These are phyloP conservation scores for Paguma larvata DNA, from an alignment of 2,797 vertebrate species.

Conservation along the genomic window DNA sequence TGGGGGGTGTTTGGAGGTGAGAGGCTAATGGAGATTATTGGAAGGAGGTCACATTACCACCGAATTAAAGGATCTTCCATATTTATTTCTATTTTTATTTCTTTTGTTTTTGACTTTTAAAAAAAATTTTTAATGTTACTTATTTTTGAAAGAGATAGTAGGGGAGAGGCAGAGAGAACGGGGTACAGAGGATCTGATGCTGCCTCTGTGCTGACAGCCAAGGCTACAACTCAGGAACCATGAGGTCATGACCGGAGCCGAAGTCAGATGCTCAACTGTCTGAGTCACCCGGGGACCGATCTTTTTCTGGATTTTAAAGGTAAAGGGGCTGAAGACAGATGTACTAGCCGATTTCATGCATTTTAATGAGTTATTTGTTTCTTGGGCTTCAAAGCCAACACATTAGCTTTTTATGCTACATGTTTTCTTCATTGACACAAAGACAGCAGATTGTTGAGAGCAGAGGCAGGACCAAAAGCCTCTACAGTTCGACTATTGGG, in stretches of 20 bases:
- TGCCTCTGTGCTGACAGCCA: too few relatives aligned
- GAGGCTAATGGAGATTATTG: background rate
- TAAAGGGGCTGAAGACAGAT: background rate
- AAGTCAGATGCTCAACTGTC: too few relatives aligned
- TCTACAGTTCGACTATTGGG: background rate
- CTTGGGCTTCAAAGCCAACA: background rate
- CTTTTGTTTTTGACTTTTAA: too few relatives aligned
- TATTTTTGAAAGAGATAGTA: too few relatives aligned
- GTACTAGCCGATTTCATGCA: background rate
- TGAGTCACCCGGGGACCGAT: too few relatives aligned
- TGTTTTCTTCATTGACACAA: background rate
- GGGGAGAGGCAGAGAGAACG: too few relatives aligned
- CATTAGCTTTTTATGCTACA: background rate
- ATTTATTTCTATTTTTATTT: too few relatives aligned
- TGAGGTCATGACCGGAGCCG: too few relatives aligned
- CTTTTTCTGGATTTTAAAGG: background rate
- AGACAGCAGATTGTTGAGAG: background rate
- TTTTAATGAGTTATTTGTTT: background rate
- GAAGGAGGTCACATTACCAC: background rate
- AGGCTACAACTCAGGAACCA: too few relatives aligned
- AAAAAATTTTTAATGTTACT: too few relatives aligned
- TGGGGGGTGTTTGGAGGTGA: background rate
- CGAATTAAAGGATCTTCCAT: background rate
- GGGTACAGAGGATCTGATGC: too few relatives aligned
- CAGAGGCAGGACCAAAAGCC: background rate